A percentile compares a stretch with the other conserved stretches of the same genome.
phyloP scores from a whole-genome alignment of 2,113 vertebrate species.

The Callocephalon fimbriatum region DNA sequence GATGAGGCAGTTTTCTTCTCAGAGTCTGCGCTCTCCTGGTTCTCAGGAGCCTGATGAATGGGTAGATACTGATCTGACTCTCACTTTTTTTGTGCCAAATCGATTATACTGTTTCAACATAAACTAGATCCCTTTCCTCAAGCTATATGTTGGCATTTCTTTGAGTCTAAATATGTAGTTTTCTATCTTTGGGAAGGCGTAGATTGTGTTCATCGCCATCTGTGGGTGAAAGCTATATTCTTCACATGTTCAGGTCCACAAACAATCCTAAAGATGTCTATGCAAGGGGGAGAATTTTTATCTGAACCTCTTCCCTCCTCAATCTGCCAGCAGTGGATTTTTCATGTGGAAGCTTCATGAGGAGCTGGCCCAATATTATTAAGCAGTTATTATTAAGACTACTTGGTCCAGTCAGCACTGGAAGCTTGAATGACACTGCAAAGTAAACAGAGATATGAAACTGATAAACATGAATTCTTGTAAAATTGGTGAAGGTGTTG shows the following conservation, averaged over 20 bases:
- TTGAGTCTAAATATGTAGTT: neutral
- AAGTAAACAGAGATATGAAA: neutral
- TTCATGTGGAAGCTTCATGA: neutral
- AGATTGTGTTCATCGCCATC: slow-evolving; percentile 5
- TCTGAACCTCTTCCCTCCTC: neutral
- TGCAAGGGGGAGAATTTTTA: neutral
- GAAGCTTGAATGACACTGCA: neutral
- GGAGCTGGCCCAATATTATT: neutral
- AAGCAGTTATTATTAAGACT: neutral
- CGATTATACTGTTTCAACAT: neutral
- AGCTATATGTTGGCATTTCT: neutral
- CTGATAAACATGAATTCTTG: neutral
- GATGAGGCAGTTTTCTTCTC: neutral
- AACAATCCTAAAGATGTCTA: neutral
- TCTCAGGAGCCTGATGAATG: neutral
- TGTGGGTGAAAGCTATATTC: slow-evolving; percentile 6
- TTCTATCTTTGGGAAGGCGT: neutral
- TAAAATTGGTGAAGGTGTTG: neutral
- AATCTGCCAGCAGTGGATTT: neutral
- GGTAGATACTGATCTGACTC: neutral
- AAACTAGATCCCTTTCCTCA: neutral
- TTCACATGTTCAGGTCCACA: neutral
- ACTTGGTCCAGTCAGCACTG: neutral
- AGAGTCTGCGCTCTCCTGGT: neutral
- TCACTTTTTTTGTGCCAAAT: slow-evolving; percentile 2